Percentiles rank a stretch among this genome's conserved stretches.
phyloP scores from a whole-genome alignment of 2,888 invertebrate genomes.

The Napeogenes sylphis region DNA sequence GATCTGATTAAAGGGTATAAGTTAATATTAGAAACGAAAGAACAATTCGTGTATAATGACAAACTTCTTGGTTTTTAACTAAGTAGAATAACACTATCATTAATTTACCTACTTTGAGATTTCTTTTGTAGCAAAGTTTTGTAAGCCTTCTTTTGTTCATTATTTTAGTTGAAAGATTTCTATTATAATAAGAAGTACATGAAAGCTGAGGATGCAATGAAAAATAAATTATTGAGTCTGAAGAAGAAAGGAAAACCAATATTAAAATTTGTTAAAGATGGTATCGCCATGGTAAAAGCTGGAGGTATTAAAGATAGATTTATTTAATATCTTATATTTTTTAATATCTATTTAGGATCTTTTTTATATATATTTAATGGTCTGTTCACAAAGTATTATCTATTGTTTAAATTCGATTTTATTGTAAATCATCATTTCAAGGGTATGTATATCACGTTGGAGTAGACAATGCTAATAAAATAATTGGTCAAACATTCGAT shows the following conservation, averaged over 20 bases:
- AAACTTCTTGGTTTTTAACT: too few relatives aligned
- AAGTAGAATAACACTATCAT: too few relatives aligned
- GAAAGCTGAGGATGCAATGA: constrained; percentile 52
- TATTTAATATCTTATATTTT: background rate
- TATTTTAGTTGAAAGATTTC: constrained; percentile 49
- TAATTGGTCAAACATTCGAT: constrained; percentile 59
- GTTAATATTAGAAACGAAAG: too few relatives aligned
- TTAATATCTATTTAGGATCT: background rate
- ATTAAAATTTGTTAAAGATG: constrained; percentile 18
- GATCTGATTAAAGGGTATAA: too few relatives aligned
- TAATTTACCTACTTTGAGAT: too few relatives aligned
- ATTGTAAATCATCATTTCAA: constrained; percentile 23
- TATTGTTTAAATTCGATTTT: too few relatives aligned
- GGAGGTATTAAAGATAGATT: constrained; percentile 45
- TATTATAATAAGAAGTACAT: constrained; percentile 56
- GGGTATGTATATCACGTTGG: constrained; percentile 75
- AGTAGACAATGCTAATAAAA: constrained; percentile 57
- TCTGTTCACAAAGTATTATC: too few relatives aligned
- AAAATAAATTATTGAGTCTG: constrained; percentile 50
- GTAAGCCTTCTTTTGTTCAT: constrained; percentile 9
- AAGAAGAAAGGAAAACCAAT: constrained; percentile 41
- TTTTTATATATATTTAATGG: too few relatives aligned
- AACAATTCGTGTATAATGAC: too few relatives aligned
- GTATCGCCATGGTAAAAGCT: constrained; percentile 47
- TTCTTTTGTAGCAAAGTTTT: too few relatives aligned